Base-by-base conservation (phyloP, 2,888 invertebrate species). In the Calameuta filiformis region DNA sequence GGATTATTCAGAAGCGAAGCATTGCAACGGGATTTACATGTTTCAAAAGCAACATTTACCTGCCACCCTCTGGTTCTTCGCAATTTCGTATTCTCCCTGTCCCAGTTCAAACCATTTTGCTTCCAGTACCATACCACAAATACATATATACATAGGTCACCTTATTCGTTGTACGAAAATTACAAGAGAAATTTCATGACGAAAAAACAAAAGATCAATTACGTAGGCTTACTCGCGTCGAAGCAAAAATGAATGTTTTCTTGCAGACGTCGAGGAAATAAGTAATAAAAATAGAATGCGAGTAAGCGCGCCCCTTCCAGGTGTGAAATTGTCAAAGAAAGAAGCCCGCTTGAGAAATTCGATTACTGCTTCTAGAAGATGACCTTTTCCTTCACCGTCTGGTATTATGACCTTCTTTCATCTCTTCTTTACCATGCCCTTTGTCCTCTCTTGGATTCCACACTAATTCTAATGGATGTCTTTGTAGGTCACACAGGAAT, bases 11-110 rank as follows among this genome's bases (percentile, higher is more conserved):
- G 6, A 56, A 23, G 56, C 68, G 6, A 56, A 68, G 3, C 73
- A 30, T n/a, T 40, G 73, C 37, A 31, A 40, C n/a, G 33, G 35
- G 37, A 68, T 78, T 75, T 69, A 9, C 30, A 23, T 73, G 73
- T 77, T 73, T 77, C 23, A 68, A 68, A 77, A n/a, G 15, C 31
- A 56, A 15, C 31, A 73, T 77, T 68, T 77, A 56, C 56, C 56
- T 23, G 23, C 56, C 56, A 23, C 56, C 56, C 56, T 23, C 56
- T 56, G 56, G 56, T 56, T 56, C 56, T 56, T 56, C 23, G 23
- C 56, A 56, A 56, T 23, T 56, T 56, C 56, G 23, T 56, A 56
- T 56, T 56, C 56, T 56, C 23, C 56, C 6, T 56, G 56, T 56
- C 23, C 56, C 23, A 56, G 56, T 56, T 56, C 56, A 56, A 56